Evolutionary conservation across 2,797 vertebrate genomes (phyloP).

Genomic region (Neomorphus geoffroyi): DNA sequence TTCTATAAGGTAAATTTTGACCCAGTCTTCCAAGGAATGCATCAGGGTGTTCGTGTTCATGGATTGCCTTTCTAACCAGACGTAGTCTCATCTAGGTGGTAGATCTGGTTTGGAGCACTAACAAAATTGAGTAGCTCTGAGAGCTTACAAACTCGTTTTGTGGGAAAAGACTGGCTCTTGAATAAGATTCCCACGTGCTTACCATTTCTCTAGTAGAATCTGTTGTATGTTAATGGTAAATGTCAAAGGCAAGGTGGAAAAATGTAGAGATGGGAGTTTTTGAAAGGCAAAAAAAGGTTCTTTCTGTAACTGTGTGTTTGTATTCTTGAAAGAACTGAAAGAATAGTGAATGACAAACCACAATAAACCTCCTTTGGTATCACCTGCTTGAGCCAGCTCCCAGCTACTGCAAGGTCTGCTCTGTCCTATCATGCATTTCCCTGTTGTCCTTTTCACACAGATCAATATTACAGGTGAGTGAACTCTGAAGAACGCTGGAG

Average conservation of each 20-base stretch:
- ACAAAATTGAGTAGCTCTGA: neutral
- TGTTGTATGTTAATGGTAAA: neutral
- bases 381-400: neutral
- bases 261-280: neutral
- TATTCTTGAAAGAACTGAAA: neutral
- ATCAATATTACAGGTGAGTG: neutral
- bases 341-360: neutral
- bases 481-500: neutral
- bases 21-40: neutral
- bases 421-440: neutral
- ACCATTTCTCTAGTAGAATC: neutral
- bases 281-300: neutral
- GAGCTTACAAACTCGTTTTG: neutral
- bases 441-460: neutral
- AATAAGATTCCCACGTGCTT: neutral
- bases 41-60: neutral
- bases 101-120: rapidly evolving
- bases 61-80: neutral
- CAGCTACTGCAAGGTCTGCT: neutral
- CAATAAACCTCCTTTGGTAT: neutral
- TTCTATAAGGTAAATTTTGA: neutral
- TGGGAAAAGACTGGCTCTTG: neutral
- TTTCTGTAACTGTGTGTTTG: neutral
- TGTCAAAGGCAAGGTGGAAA: neutral
- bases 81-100: neutral